phyloP scores from a whole-genome alignment of 2,797 vertebrate species.

The Ibycter americanus region DNA sequence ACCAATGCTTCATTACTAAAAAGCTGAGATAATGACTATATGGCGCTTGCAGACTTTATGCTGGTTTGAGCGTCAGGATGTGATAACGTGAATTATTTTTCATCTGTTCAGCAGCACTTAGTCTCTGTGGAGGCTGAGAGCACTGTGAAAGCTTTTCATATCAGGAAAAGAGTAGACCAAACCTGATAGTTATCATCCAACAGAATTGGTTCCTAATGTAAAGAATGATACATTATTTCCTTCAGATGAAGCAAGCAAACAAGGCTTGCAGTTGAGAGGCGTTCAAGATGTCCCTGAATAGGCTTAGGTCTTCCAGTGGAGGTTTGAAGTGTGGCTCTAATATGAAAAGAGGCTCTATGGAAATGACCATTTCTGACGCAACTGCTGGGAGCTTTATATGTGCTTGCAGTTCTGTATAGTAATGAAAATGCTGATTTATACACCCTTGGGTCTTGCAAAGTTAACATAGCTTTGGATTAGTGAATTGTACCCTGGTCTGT shows the following conservation, averaged over 20 bases:
- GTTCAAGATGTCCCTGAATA: neutral
- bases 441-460: neutral
- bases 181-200: neutral
- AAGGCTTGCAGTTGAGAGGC: neutral
- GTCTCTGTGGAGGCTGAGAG: neutral
- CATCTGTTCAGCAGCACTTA: conserved; percentile 46
- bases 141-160: conserved; percentile 15
- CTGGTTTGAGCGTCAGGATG: neutral
- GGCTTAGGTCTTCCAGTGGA: neutral
- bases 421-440: neutral
- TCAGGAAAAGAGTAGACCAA: neutral
- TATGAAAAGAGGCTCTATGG: neutral
- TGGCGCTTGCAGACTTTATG: neutral
- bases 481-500: neutral
- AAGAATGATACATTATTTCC: neutral
- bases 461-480: neutral
- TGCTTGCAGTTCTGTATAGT: neutral
- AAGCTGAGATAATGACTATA: neutral
- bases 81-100: conserved; percentile 42
- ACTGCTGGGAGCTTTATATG: neutral
- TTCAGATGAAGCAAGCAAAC: neutral
- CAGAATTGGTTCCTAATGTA: neutral
- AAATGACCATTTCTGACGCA: neutral
- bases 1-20: neutral
- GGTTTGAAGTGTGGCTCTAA: neutral